Conservation (phyloP, 2,888 invertebrate species). For the Acrobasis consociella region DNA sequence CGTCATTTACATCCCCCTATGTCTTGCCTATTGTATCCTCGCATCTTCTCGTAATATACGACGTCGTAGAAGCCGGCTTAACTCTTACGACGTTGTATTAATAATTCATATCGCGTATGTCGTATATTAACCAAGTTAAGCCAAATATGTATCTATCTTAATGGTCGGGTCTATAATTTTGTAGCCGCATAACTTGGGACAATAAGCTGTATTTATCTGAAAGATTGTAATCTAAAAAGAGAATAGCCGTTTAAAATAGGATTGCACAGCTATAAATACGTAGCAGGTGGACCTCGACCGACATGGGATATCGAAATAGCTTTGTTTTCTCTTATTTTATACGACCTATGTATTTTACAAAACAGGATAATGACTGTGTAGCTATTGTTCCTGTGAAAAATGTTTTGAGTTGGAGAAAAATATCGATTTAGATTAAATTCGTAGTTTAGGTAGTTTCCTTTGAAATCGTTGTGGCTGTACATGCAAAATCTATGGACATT, state of each 20-base stretch:
- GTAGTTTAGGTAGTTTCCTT: too few species aligned
- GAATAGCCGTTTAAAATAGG: background rate
- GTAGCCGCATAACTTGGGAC: slow-evolving; percentile 3
- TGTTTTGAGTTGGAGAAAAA: too few species aligned
- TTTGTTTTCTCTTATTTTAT: too few species aligned
- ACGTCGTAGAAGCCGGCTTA: slow-evolving; percentile 33
- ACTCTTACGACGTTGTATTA: slow-evolving; percentile 35
- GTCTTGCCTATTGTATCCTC: slow-evolving; percentile 45
- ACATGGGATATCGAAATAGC: too few species aligned
- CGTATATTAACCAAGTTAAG: slow-evolving; percentile 25
- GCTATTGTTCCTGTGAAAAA: too few species aligned
- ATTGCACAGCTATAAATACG: too few species aligned
- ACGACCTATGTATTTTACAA: too few species aligned
- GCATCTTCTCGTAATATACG: slow-evolving; percentile 32
- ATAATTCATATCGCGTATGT: slow-evolving; percentile 39
- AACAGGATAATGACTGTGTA: too few species aligned
- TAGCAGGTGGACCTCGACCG: too few species aligned
- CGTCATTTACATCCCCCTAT: slow-evolving; percentile 55
- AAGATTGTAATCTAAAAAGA: slow-evolving; percentile 2
- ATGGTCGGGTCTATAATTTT: slow-evolving; percentile 11
- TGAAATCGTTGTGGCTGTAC: background rate
- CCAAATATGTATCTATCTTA: slow-evolving; percentile 14
- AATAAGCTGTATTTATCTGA: background rate
- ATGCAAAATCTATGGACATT: background rate
- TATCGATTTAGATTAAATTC: too few species aligned